These are phyloP conservation scores for pig (Sus scrofa) DNA, from an alignment of 2,113 vertebrate genomes.

Conservation along the genomic window T2T-Sscrofa CM000815.6:90734501-90735000, in stretches of 20 bases:
- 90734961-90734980: fast-evolving
- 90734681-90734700: too few species aligned
- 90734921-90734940: not conserved
- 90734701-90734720: too few species aligned
- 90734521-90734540: not conserved
- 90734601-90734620: not conserved
- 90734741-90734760: not conserved
- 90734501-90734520: not conserved
- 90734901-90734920: fast-evolving
- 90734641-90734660: not conserved
- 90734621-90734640: not conserved
- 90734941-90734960: too few species aligned
- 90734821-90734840: not conserved
- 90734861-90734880: not conserved
- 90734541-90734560: not conserved
- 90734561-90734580: not conserved
- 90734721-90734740: not conserved
- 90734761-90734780: not conserved
- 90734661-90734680: not conserved
- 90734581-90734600: not conserved
- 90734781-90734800: not conserved
- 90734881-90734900: not conserved
- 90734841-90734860: not conserved
- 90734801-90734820: not conserved
- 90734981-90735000: not conserved